A percentile compares a stretch with the other conserved stretches of the same genome.
Conservation (phyloP, 1,140 invertebrate genomes). For the Apis cerana region DNA sequence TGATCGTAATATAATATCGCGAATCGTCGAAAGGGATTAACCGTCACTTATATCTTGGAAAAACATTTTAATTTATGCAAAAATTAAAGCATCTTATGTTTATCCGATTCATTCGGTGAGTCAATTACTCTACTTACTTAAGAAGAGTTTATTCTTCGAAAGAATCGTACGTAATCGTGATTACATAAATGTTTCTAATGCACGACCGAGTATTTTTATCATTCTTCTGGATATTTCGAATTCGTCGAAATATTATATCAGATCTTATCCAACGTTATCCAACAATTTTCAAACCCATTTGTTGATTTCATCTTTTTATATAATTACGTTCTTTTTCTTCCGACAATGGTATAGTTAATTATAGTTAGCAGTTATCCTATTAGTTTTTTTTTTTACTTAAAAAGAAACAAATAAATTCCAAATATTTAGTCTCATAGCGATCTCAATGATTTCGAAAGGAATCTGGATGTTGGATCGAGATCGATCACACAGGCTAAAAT, state of each 20-base stretch:
- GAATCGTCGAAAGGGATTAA: neutral
- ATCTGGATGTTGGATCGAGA: neutral
- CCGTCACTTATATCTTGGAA: neutral
- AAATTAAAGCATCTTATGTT: neutral
- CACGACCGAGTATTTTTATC: neutral
- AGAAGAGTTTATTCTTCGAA: neutral
- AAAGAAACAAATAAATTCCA: neutral
- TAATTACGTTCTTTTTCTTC: neutral
- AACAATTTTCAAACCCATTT: no score
- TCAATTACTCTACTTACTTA: conserved; percentile 5
- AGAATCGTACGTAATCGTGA: no score
- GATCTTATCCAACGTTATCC: neutral
- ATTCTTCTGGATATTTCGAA: neutral
- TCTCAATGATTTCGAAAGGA: neutral
- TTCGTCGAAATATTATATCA: neutral
- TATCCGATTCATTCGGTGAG: neutral
- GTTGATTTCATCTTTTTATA: neutral
- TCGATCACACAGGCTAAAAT: neutral
- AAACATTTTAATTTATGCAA: neutral
- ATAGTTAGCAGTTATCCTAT: no score
- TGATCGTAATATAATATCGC: no score
- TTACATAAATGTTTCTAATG: neutral
- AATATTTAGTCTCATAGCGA: neutral
- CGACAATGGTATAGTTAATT: no score
- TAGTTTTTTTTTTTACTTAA: no score